Percentiles rank a stretch among this genome's conserved stretches.
phyloP scores from a whole-genome alignment of 2,113 vertebrate genomes.

The Eidolon helvum region DNA sequence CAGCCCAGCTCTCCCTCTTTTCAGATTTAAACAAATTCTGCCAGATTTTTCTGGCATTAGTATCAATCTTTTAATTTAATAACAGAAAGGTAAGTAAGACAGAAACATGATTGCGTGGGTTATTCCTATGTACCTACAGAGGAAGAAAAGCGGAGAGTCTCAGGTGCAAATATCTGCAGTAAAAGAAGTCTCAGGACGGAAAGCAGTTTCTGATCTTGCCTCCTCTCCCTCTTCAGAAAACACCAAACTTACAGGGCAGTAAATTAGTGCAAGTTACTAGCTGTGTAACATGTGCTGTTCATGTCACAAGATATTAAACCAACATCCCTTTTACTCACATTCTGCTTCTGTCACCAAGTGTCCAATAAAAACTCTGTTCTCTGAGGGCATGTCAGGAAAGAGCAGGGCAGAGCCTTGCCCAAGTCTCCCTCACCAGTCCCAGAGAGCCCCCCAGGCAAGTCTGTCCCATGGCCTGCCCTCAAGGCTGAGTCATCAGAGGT shows the following conservation, averaged over 20 bases:
- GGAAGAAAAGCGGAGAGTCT: background rate
- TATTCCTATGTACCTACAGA: background rate
- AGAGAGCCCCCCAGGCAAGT: background rate
- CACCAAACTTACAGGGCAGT: background rate
- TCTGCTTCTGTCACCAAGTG: slow-evolving; percentile 26
- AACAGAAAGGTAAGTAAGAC: slow-evolving; percentile 54
- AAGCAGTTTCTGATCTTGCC: background rate
- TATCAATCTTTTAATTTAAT: slow-evolving; percentile 53
- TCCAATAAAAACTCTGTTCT: slow-evolving; percentile 43
- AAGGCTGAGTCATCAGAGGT: background rate
- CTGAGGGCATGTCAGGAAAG: background rate
- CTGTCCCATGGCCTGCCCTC: background rate
- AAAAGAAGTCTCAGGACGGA: background rate
- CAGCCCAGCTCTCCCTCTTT: background rate
- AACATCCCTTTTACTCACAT: background rate
- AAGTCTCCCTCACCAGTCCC: background rate
- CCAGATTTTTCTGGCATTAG: slow-evolving; percentile 11
- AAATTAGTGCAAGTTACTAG: slow-evolving; percentile 38
- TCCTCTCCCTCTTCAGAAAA: background rate
- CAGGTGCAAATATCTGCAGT: slow-evolving; percentile 56
- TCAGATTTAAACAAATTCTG: slow-evolving; percentile 39
- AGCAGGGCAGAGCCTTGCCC: background rate
- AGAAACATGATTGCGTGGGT: slow-evolving; percentile 41
- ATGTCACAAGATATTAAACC: slow-evolving; percentile 24
- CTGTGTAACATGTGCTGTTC: background rate